Evolutionary conservation across 2,888 invertebrate species (phyloP), one percentile per base, ranked within the genome.

Genomic region (Rhaphigaster nebulosa): DNA sequence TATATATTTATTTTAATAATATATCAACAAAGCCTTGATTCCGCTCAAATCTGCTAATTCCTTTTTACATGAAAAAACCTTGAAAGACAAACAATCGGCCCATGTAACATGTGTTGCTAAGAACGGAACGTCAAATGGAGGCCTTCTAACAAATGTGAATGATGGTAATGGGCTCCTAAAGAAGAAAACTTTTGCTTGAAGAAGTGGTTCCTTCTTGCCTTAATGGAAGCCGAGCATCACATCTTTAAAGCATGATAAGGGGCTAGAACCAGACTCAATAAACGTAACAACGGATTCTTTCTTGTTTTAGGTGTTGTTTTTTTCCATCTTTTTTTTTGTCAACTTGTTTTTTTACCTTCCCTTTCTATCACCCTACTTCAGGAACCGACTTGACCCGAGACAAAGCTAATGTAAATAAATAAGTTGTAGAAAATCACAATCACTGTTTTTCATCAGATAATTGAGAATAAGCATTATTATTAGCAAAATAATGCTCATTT

Each of bases 131-230:
- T 26, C n/a, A n/a, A 84, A 45, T 50, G 45, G 84, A 41, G 41
- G n/a, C n/a, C 80, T 45, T 10, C 45, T 45, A 84, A 84, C 84
- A 84, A 45, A 84, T 84, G 84, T 84, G 84, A 84, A 84, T 84
- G 84, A 84, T 84, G 45, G 84, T 84, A 84, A 84, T 84, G 84
- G 84, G n/a, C 50, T 84, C 45, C 84, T 84, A 50, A 84, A 50
- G 84, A 84, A 84, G 84, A 84, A 84, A 84, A 45, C n/a, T 84
- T 84, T 84, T n/a, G 84, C 45, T 50, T 84, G 84, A 84, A 84
- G 84, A 84, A 84, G 84, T 84, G 41, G 84, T 13, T n/a, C 84
- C 45, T 84, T n/a, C 84, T 45, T 45, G 84, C 45, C 45, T 84
- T 84, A 84, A 84, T 84, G 84, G 84, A 84, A 45, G 6, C 84